These are phyloP conservation scores for Butorides virescens DNA, from an alignment of 2,113 vertebrate species.

Conservation along the genomic window DNA sequence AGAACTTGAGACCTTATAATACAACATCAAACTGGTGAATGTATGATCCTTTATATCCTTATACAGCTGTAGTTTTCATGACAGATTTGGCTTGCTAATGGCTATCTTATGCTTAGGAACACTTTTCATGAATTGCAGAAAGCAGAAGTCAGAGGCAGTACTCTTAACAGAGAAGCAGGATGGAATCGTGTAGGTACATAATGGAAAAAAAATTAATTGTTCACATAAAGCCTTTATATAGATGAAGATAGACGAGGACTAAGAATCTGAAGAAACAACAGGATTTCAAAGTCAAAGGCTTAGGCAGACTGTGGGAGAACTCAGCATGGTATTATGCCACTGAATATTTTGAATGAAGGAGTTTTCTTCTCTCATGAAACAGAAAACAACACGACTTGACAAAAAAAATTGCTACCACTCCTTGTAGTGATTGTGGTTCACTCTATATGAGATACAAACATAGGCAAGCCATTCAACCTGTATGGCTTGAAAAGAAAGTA, in stretches of 20 bases:
- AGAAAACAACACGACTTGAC: not conserved
- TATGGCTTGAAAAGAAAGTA: not conserved
- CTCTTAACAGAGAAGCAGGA: not conserved
- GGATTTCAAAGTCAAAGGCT: not conserved
- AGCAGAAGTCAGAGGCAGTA: not conserved
- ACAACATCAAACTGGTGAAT: not conserved
- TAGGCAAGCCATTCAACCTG: not conserved
- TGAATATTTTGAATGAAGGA: not conserved
- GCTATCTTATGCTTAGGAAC: not conserved
- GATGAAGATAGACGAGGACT: not conserved
- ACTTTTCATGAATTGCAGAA: not conserved
- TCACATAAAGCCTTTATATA: not conserved
- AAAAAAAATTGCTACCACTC: not conserved
- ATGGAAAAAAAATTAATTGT: not conserved
- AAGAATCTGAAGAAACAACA: not conserved
- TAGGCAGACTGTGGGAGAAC: not conserved
- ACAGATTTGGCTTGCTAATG: not conserved
- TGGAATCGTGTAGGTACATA: not conserved
- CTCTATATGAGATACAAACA: not conserved
- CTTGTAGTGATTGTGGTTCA: not conserved
- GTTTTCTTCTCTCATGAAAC: not conserved
- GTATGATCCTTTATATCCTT: not conserved
- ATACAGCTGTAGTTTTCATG: not conserved
- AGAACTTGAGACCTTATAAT: not conserved
- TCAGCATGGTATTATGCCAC: not conserved